These are phyloP conservation scores for Ypsolopha sequella DNA, from an alignment of 2,888 invertebrate genomes.

Conservation along the genomic window DNA sequence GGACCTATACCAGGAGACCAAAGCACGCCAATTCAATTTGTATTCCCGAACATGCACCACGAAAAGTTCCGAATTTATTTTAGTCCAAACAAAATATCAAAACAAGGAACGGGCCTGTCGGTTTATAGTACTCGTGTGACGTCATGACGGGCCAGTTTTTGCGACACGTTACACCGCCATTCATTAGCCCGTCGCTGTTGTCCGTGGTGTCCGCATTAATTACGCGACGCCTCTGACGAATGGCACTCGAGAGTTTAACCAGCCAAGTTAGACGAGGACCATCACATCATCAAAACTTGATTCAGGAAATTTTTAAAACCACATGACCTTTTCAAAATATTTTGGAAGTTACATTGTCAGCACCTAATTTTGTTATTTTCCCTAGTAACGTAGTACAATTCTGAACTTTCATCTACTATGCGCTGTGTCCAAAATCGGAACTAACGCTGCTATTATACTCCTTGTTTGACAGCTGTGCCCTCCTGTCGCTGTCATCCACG, in stretches of 20 bases:
- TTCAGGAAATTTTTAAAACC: slow-evolving; percentile 7
- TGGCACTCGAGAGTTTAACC: slow-evolving; percentile 30
- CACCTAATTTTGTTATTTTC: background rate
- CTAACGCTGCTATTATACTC: too few species aligned
- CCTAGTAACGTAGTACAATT: background rate
- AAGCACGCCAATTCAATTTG: background rate
- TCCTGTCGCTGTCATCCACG: too few species aligned
- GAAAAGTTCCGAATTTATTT: slow-evolving; percentile 8
- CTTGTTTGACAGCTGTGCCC: too few species aligned
- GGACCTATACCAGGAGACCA: too few species aligned
- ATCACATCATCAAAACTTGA: slow-evolving; percentile 7
- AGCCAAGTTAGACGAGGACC: slow-evolving; percentile 8
- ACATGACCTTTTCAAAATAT: too few species aligned
- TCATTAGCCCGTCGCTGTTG: slow-evolving; percentile 49
- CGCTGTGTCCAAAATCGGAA: too few species aligned
- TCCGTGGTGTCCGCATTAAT: slow-evolving; percentile 56
- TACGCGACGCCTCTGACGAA: slow-evolving; percentile 49
- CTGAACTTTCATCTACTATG: too few species aligned
- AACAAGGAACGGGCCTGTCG: too few species aligned
- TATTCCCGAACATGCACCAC: background rate
- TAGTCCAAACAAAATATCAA: too few species aligned
- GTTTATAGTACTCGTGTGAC: slow-evolving; percentile 18
- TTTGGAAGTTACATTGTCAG: background rate
- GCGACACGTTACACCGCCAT: slow-evolving; percentile 53
- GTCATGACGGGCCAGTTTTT: slow-evolving; percentile 58